Conservation (phyloP, 2,888 invertebrate genomes). For the Thymelicus lineola region DNA sequence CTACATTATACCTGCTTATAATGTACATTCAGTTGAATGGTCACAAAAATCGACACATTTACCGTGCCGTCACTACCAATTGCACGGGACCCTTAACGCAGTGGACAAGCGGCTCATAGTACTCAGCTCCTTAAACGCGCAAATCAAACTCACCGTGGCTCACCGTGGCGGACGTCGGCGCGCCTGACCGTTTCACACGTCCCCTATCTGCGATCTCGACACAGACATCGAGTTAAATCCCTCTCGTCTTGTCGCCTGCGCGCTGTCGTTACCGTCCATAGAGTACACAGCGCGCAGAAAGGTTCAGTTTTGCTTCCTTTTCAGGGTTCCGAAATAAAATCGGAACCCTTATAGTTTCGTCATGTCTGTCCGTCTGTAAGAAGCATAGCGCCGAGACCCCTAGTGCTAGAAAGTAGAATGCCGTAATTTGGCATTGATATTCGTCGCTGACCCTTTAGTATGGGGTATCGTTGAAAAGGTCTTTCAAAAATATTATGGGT, state of each 20-base stretch:
- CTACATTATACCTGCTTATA: too few relatives aligned
- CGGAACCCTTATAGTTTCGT: too few relatives aligned
- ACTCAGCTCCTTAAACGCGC: conserved; percentile 42
- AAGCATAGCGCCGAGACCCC: too few relatives aligned
- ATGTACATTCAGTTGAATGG: too few relatives aligned
- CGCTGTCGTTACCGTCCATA: conserved; percentile 40
- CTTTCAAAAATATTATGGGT: too few relatives aligned
- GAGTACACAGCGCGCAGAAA: conserved; percentile 19
- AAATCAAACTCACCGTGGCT: conserved; percentile 33
- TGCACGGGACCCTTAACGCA: background rate
- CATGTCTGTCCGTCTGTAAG: too few relatives aligned
- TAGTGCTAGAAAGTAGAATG: too few relatives aligned
- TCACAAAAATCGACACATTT: background rate
- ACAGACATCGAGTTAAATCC: conserved; percentile 44
- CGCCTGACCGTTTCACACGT: conserved; percentile 48
- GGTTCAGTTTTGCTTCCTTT: too few relatives aligned
- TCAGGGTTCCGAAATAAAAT: too few relatives aligned
- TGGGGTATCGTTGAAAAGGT: too few relatives aligned
- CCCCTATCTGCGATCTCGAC: conserved; percentile 39
- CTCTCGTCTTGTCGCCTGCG: conserved; percentile 47
- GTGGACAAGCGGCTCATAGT: conserved; percentile 13
- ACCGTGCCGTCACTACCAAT: background rate
- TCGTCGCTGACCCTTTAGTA: too few relatives aligned
- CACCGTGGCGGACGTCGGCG: conserved; percentile 39
- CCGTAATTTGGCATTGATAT: too few relatives aligned